These are phyloP conservation scores for Hypocryptadius cinnamomeus DNA, from an alignment of 2,113 vertebrate species.

Conservation along the genomic window DNA sequence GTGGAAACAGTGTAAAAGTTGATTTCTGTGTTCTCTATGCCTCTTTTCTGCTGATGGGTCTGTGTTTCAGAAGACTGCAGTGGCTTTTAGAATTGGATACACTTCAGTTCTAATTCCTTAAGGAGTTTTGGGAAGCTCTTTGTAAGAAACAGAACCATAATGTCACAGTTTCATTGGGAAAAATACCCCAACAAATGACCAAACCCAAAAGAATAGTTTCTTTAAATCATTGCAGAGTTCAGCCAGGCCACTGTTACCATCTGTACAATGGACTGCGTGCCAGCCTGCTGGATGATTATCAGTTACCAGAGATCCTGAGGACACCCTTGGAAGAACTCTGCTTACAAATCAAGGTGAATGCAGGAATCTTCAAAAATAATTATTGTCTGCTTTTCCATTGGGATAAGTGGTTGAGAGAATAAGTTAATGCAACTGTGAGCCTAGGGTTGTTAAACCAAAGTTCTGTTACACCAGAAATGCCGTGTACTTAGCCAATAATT, in stretches of 20 bases:
- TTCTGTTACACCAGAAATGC: background rate
- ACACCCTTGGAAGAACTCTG: slow-evolving; percentile 95
- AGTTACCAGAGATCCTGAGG: slow-evolving; percentile 93
- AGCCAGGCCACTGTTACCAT: slow-evolving; percentile 94
- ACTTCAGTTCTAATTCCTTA: background rate
- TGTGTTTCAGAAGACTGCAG: background rate
- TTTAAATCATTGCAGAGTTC: slow-evolving; percentile 74
- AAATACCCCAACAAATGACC: rapidly evolving
- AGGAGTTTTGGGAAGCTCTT: background rate
- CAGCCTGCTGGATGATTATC: slow-evolving; percentile 90
- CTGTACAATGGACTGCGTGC: slow-evolving; percentile 91
- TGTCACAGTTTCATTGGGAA: background rate
- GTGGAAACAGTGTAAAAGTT: background rate
- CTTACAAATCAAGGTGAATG: slow-evolving; percentile 91
- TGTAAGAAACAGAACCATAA: background rate
- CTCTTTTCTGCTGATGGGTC: background rate
- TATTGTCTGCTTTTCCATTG: background rate
- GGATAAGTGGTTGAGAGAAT: background rate
- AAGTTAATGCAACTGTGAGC: background rate
- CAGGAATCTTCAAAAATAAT: background rate
- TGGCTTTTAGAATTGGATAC: background rate
- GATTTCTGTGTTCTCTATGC: background rate
- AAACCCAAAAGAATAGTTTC: background rate
- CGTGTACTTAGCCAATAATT: background rate
- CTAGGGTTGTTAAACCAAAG: background rate